These are phyloP conservation scores for Drosophila orena DNA, from an alignment of 1,140 invertebrate genomes.

Conservation along the genomic window DNA sequence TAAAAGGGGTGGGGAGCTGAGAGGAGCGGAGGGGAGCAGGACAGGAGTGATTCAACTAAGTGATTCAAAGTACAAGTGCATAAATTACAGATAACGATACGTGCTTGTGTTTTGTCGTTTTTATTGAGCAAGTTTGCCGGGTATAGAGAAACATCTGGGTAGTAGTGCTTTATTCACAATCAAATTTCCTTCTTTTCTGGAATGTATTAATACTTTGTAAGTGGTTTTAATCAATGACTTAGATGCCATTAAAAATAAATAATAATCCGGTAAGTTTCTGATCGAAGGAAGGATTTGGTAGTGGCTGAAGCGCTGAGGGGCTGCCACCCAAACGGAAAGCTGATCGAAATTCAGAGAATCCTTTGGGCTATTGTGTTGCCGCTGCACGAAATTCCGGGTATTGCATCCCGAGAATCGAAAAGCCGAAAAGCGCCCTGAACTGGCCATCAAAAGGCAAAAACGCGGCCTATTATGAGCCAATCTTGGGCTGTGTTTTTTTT, in stretches of 20 bases:
- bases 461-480: constrained; percentile 68
- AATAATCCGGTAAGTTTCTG: too few relatives aligned
- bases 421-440: constrained; percentile 35
- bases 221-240: too few relatives aligned
- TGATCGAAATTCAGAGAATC: constrained; percentile 77
- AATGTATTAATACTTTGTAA: neutral
- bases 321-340: constrained; percentile 56
- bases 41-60: constrained; percentile 70
- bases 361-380: constrained; percentile 75
- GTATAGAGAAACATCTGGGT: neutral
- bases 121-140: constrained; percentile 7
- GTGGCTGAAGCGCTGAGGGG: neutral
- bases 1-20: neutral
- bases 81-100: constrained; percentile 80
- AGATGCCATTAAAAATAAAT: too few relatives aligned
- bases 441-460: constrained; percentile 45
- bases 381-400: constrained; percentile 76
- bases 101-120: constrained; percentile 41
- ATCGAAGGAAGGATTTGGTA: neutral
- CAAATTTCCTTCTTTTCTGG: neutral
- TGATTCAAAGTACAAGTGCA: constrained; percentile 82
- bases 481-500: constrained; percentile 33
- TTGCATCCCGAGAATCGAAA: constrained; percentile 52
- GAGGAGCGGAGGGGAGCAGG: constrained; percentile 3
- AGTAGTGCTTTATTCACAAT: too few relatives aligned